Evolutionary conservation across 64 coral and sea anemone species (phyloP), one percentile per base, ranked within the genome.

Genomic region (Montipora sp.): DNA sequence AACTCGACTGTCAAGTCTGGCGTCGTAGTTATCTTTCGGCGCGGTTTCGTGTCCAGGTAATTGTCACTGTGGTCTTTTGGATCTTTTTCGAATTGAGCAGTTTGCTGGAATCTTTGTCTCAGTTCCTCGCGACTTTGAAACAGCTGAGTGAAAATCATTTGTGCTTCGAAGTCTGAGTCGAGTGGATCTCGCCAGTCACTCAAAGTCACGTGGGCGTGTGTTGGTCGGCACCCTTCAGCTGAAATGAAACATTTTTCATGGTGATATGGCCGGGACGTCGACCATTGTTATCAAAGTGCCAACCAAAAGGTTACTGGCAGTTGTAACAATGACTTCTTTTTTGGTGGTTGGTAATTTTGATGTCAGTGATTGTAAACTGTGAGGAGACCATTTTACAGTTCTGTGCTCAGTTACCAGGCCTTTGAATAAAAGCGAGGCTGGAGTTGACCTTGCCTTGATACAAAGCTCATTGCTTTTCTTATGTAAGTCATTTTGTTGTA

Each of bases 131-230:
- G 80, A 20, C 96, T 87, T 58, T 95, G 83, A 16, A 95, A 61
- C 8, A 98, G 87, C 23, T 98, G 96, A 2, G 90, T 95, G 51
- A 88, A 98, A 24, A 98, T 93, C 77, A 93, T 98, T 77, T 98
- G 96, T 12, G 94, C 77, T 88, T 98, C 93, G 50, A 81, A 83
- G 47, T 98, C 96, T 18, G 96, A 94, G 63, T 95, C 94, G 48
- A 98, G 69, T 76, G 96, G 96, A 78, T 98, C 96, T 70, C 94
- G 93, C 96, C 96, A 98, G 79, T 98, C 96, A 51, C 94, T 98
- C 50, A 98, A 67, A 36, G 87, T 98, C 47, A 90, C 94, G 66
- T 93, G 91, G 20, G 89, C 75, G 59, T 93, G 88, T 45, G 90
- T 95, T 20, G 58, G 77, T 81, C 88, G 90, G 69, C 96, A 98